phyloP scores from a whole-genome alignment of 1,140 invertebrate genomes.

The Diorhabda sublineata region DNA sequence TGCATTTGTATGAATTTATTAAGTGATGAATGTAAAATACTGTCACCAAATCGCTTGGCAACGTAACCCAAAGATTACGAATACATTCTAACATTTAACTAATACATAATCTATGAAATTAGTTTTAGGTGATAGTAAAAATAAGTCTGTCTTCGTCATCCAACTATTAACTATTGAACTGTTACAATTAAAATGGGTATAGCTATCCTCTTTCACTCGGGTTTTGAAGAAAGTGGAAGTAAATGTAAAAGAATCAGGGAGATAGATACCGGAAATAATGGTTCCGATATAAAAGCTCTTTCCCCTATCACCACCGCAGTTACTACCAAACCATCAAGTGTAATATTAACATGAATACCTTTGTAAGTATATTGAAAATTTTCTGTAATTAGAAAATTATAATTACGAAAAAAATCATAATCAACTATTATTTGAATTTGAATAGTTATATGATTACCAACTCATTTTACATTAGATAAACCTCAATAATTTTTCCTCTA shows the following conservation, averaged over 20 bases:
- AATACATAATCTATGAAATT: conserved; percentile 1
- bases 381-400: too few species aligned
- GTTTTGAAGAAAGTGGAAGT: conserved; percentile 11
- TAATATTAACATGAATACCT: conserved; percentile 2
- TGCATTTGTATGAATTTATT: too few species aligned
- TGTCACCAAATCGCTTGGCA: too few species aligned
- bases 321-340: conserved; percentile 4
- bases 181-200: not conserved
- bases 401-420: too few species aligned
- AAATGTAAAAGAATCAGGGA: conserved; percentile 2
- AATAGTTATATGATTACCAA: too few species aligned
- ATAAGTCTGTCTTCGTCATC: not conserved
- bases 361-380: not conserved
- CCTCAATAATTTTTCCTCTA: too few species aligned
- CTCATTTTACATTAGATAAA: too few species aligned
- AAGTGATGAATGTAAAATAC: too few species aligned
- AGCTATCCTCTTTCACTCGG: conserved; percentile 4
- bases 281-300: conserved; percentile 5
- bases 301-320: conserved; percentile 5
- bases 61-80: not conserved
- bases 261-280: conserved; percentile 7
- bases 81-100: not conserved
- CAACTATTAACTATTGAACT: not conserved
- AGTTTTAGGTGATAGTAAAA: not conserved
- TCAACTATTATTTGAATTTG: too few species aligned